A percentile compares a stretch with the other conserved stretches of the same genome.
Conservation (phyloP, 2,888 invertebrate genomes). For the Glyphotaelius pellucidus region DNA sequence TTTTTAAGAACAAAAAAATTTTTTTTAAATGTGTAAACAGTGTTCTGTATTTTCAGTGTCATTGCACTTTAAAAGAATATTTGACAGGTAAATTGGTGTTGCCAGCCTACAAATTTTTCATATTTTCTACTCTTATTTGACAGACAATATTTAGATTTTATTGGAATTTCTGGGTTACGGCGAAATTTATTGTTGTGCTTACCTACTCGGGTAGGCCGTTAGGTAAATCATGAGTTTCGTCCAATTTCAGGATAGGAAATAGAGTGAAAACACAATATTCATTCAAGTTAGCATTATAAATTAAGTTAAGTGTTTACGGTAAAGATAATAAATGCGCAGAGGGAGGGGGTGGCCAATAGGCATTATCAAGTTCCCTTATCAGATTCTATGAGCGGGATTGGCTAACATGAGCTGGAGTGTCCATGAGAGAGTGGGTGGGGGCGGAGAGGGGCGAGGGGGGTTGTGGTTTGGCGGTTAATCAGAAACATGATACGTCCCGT, state of each 20-base stretch:
- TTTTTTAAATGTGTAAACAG: no score
- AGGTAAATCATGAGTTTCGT: background rate
- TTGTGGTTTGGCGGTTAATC: slow-evolving; percentile 32
- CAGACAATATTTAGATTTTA: background rate
- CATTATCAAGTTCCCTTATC: slow-evolving; percentile 38
- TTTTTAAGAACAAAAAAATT: no score
- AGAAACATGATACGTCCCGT: slow-evolving; percentile 26
- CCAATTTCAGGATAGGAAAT: background rate
- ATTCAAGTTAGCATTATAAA: background rate
- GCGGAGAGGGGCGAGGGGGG: background rate
- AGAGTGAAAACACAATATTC: background rate
- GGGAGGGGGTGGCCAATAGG: background rate
- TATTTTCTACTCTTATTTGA: no score
- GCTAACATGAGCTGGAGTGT: background rate
- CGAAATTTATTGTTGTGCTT: background rate
- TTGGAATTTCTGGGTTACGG: background rate
- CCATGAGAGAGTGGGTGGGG: background rate
- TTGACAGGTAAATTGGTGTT: no score
- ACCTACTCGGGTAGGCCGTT: background rate
- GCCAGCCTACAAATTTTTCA: no score
- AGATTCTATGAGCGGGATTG: slow-evolving; percentile 10
- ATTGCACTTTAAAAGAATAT: no score
- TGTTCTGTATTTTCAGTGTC: no score
- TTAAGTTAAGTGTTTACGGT: slow-evolving; percentile 24
- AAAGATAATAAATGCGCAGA: background rate